A percentile compares a stretch with the other conserved stretches of the same genome.
phyloP scores from a whole-genome alignment of 2,113 vertebrate species.

The Syrrhaptes paradoxus region DNA sequence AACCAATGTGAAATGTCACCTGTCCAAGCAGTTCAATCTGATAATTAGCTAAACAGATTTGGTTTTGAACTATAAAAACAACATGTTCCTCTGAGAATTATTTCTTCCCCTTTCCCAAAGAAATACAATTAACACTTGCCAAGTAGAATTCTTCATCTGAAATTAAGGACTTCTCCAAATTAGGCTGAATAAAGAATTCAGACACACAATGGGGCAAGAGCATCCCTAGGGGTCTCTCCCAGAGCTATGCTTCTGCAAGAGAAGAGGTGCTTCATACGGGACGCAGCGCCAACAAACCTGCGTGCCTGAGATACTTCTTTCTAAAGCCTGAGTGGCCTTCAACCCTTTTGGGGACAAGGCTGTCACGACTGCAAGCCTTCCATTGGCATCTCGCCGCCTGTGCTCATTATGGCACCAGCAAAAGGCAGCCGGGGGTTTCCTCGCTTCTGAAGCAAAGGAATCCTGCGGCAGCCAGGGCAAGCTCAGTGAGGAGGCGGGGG shows the following conservation, averaged over 20 bases:
- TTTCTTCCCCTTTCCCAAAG: not conserved
- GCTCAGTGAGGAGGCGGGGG: not conserved
- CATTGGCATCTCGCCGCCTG: not conserved
- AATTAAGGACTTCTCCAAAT: constrained; percentile 18
- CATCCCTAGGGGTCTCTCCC: not conserved
- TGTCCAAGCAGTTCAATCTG: not conserved
- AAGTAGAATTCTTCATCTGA: not conserved
- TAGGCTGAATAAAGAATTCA: not conserved
- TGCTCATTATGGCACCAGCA: rapidly evolving
- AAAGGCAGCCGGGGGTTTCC: not conserved
- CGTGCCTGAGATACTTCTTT: not conserved
- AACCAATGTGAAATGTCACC: constrained; percentile 11
- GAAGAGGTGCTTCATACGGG: not conserved
- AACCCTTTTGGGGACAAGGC: not conserved
- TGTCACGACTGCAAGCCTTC: not conserved
- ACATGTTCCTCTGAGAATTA: not conserved
- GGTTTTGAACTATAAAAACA: not conserved
- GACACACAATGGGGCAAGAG: not conserved
- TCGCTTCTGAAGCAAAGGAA: not conserved
- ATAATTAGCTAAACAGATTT: constrained; percentile 20
- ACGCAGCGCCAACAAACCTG: not conserved
- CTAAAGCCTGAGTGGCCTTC: not conserved
- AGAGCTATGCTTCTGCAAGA: not conserved
- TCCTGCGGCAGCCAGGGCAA: not conserved
- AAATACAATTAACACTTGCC: constrained; percentile 10